Percentiles rank a stretch among this genome's conserved stretches.
Conservation (phyloP, 1,140 invertebrate genomes). For the Rhynchophorus ferrugineus region DNA sequence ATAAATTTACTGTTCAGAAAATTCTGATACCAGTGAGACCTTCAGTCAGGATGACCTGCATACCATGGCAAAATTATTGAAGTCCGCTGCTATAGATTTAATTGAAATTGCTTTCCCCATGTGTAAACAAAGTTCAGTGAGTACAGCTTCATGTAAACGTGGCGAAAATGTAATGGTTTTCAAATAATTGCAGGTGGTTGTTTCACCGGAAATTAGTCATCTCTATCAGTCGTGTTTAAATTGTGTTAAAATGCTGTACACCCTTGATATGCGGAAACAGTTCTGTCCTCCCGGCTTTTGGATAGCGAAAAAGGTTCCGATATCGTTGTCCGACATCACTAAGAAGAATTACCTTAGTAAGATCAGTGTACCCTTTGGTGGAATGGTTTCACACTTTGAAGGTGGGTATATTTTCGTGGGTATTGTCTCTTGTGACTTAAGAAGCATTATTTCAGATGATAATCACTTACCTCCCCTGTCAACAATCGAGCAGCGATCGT, state of each 20-base stretch:
- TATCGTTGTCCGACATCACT: constrained; percentile 53
- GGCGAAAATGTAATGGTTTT: too few relatives aligned
- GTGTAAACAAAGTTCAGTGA: constrained; percentile 33
- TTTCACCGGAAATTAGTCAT: constrained; percentile 36
- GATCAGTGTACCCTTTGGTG: constrained; percentile 43
- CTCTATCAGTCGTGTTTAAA: constrained; percentile 36
- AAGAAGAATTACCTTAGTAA: constrained; percentile 53
- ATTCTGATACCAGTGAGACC: constrained; percentile 47
- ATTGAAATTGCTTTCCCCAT: constrained; percentile 88
- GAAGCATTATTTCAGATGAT: constrained; percentile 23
- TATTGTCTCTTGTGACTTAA: not conserved
- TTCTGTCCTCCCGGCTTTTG: constrained; percentile 75
- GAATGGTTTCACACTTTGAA: constrained; percentile 27
- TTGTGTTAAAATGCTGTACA: constrained; percentile 37
- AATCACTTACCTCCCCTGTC: constrained; percentile 78
- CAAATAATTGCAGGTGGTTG: constrained; percentile 22
- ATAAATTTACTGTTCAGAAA: constrained; percentile 28
- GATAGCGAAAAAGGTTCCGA: constrained; percentile 62
- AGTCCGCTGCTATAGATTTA: constrained; percentile 78
- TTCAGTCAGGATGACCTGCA: constrained; percentile 58
- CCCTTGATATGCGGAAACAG: constrained; percentile 46
- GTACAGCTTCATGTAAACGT: constrained; percentile 9
- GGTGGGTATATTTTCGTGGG: constrained; percentile 20
- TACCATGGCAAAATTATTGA: constrained; percentile 59
- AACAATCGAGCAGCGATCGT: constrained; percentile 77